Evolutionary conservation across 2,888 invertebrate genomes (phyloP).

Genomic region (Hedychridium roseum): DNA sequence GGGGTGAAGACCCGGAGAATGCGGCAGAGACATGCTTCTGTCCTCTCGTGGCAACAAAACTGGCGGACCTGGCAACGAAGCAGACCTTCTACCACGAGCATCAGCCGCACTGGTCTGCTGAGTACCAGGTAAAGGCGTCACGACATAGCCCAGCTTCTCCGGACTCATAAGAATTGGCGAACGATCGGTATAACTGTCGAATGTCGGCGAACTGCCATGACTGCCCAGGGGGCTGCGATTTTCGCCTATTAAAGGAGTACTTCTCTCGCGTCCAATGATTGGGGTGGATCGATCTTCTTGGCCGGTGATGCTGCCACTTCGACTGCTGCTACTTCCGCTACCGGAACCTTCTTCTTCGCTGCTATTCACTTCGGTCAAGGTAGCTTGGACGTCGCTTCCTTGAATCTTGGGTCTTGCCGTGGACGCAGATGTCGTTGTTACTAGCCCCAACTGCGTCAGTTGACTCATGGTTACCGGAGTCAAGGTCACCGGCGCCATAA

Average conservation of each 20-base stretch:
- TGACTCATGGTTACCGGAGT: slow-evolving; percentile 72
- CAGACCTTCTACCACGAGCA: slow-evolving; percentile 59
- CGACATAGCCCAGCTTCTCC: slow-evolving; percentile 50
- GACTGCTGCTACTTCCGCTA: slow-evolving; percentile 45
- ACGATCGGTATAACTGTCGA: slow-evolving; percentile 53
- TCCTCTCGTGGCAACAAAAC: slow-evolving; percentile 46
- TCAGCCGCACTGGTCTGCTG: slow-evolving; percentile 27
- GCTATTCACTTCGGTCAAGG: slow-evolving; percentile 53
- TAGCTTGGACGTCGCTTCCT: slow-evolving; percentile 41
- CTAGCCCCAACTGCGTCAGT: slow-evolving; percentile 66
- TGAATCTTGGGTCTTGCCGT: slow-evolving; percentile 27
- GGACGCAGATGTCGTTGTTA: slow-evolving; percentile 66
- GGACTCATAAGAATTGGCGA: slow-evolving; percentile 57
- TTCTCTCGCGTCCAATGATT: slow-evolving; percentile 56
- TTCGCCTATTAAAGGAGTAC: slow-evolving; percentile 55
- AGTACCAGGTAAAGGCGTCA: slow-evolving; percentile 40
- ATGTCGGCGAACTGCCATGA: slow-evolving; percentile 51
- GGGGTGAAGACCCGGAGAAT: slow-evolving; percentile 50
- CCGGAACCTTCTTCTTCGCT: slow-evolving; percentile 54
- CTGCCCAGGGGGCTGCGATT: slow-evolving; percentile 54
- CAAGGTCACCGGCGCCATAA: slow-evolving; percentile 63
- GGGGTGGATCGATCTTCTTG: slow-evolving; percentile 60
- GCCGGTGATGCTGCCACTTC: slow-evolving; percentile 57
- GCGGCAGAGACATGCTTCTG: slow-evolving; percentile 56
- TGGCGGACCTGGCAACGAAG: slow-evolving; percentile 56